phyloP scores from a whole-genome alignment of 2,113 vertebrate genomes.

The Cyprinus carpio region DNA sequence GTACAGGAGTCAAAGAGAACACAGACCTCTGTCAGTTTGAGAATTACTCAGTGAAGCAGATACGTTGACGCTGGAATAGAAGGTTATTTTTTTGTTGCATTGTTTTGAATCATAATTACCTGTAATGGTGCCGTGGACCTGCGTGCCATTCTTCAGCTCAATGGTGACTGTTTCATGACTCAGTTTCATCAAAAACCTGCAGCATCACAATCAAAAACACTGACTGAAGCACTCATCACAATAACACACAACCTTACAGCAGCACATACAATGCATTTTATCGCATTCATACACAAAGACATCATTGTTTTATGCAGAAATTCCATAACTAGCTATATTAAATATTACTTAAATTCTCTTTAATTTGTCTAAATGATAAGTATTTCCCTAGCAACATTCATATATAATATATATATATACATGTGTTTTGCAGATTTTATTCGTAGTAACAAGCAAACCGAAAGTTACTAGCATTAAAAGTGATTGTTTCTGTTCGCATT shows the following conservation, averaged over 20 bases:
- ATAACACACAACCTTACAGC: too few relatives aligned
- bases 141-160: conserved; percentile 97
- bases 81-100: too few relatives aligned
- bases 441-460: neutral
- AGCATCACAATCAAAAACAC: neutral
- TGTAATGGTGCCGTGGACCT: conserved; percentile 98
- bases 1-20: neutral
- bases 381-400: too few relatives aligned
- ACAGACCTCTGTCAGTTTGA: neutral
- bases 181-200: conserved; percentile 97
- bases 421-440: too few relatives aligned
- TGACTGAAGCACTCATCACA: too few relatives aligned
- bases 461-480: neutral
- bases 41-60: too few relatives aligned
- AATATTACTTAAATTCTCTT: too few relatives aligned
- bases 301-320: neutral
- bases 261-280: neutral
- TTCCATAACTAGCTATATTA: neutral
- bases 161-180: conserved; percentile 99
- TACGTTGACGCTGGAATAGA: too few relatives aligned
- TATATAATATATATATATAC: too few relatives aligned
- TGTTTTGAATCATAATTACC: conserved; percentile 73
- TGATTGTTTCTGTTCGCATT: neutral
- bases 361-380: too few relatives aligned
- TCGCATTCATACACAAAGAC: neutral